Conservation (phyloP, 2,797 vertebrate genomes). For the Hemibagrus guttatus region DNA sequence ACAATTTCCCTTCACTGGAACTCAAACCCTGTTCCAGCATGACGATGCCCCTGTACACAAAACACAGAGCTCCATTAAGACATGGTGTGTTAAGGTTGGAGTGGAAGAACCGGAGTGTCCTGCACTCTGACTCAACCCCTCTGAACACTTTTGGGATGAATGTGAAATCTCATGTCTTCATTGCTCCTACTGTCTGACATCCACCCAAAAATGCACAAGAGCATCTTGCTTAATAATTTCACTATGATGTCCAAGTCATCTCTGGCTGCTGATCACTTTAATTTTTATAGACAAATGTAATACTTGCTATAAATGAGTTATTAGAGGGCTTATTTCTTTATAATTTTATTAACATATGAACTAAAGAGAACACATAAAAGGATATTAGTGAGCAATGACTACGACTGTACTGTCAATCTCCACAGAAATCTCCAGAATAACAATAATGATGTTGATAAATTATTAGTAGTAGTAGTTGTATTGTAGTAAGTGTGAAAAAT, state of each 20-base stretch:
- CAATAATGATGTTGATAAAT: no score
- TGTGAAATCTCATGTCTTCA: not conserved
- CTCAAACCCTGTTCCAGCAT: no score
- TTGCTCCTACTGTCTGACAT: not conserved
- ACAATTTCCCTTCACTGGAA: no score
- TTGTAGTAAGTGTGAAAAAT: not conserved
- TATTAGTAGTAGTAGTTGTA: not conserved
- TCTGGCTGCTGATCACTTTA: not conserved
- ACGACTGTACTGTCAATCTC: not conserved
- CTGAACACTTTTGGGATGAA: no score
- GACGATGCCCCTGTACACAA: no score
- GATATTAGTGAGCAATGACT: not conserved
- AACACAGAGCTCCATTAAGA: no score
- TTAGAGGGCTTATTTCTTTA: not conserved
- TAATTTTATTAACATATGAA: not conserved
- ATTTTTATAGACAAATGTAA: not conserved
- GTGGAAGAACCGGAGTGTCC: no score
- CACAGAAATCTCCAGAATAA: not conserved
- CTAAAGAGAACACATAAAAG: not conserved
- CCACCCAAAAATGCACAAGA: not conserved
- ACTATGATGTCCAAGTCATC: not conserved
- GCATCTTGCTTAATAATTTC: not conserved
- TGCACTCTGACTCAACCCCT: no score
- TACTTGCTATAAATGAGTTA: not conserved
- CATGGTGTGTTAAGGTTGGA: no score